Conservation (phyloP, 1,140 invertebrate species). For the Aphis craccivora region DNA sequence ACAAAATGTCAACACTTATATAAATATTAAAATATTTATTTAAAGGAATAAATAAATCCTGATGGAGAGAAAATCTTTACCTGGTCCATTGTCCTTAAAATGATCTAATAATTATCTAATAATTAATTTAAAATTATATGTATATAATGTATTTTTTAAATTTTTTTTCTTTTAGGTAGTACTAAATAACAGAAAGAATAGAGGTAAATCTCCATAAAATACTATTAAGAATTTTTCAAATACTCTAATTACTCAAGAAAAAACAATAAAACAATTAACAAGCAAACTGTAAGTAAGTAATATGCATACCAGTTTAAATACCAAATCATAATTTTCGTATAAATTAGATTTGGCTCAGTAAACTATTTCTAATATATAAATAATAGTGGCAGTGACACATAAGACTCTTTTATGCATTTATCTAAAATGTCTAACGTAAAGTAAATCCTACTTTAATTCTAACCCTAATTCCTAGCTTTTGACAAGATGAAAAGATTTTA, state of each 20-base stretch:
- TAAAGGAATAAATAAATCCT: too few species aligned
- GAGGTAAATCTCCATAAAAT: not conserved
- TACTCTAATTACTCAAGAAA: not conserved
- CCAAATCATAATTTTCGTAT: not conserved
- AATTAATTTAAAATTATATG: not conserved
- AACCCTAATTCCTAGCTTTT: not conserved
- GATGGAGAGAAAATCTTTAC: not conserved
- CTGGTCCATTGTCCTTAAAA: not conserved
- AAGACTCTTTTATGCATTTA: not conserved
- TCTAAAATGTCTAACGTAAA: not conserved
- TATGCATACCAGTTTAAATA: not conserved
- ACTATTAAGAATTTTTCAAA: not conserved
- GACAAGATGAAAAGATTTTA: not conserved
- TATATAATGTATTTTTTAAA: not conserved
- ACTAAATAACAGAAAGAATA: not conserved
- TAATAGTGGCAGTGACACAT: too few species aligned
- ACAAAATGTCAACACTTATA: too few species aligned
- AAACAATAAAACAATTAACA: not conserved
- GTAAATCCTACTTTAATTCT: not conserved
- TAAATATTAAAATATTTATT: too few species aligned
- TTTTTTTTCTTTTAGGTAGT: not conserved
- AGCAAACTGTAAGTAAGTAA: not conserved
- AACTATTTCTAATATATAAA: not conserved
- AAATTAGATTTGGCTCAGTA: too few species aligned
- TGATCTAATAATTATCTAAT: not conserved